These are phyloP conservation scores for Nomia melanderi DNA, from an alignment of 1,140 invertebrate genomes.

Conservation along the genomic window DNA sequence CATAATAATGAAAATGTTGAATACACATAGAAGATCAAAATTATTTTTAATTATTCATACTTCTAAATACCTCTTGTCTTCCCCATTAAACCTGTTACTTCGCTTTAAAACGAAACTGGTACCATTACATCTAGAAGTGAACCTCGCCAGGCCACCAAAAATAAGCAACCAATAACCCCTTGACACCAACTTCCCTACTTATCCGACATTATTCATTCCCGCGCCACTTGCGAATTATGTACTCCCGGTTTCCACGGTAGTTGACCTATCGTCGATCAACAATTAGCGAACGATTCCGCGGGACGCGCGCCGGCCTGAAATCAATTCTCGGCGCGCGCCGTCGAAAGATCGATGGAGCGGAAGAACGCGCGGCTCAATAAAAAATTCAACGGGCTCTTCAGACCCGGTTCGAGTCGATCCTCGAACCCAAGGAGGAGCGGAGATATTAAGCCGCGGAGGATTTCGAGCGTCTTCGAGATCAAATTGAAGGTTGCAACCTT, in stretches of 20 bases:
- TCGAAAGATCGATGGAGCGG: slow-evolving; percentile 8
- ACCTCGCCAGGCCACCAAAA: too few relatives aligned
- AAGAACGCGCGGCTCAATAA: slow-evolving; percentile 8
- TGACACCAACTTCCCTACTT: too few relatives aligned
- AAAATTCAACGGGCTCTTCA: slow-evolving; percentile 23
- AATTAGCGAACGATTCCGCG: background rate
- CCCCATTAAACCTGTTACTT: too few relatives aligned
- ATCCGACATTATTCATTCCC: too few relatives aligned
- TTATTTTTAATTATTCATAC: too few relatives aligned
- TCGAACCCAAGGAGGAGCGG: background rate
- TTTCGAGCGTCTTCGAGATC: slow-evolving; percentile 39
- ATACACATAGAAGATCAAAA: too few relatives aligned
- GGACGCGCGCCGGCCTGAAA: background rate
- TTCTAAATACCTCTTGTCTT: too few relatives aligned
- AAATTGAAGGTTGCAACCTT: slow-evolving; percentile 39
- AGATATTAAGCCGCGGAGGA: slow-evolving; percentile 35
- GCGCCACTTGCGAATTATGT: background rate
- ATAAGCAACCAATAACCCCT: too few relatives aligned
- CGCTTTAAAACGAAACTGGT: too few relatives aligned
- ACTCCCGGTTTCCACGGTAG: background rate
- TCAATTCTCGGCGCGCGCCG: slow-evolving; percentile 1
- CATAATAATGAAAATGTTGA: too few relatives aligned
- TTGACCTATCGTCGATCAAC: background rate
- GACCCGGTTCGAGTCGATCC: slow-evolving; percentile 17
- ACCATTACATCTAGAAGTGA: too few relatives aligned